These are phyloP conservation scores for Aspidiotus rigidus DNA, from an alignment of 2,888 invertebrate species.

Conservation along the genomic window DNA sequence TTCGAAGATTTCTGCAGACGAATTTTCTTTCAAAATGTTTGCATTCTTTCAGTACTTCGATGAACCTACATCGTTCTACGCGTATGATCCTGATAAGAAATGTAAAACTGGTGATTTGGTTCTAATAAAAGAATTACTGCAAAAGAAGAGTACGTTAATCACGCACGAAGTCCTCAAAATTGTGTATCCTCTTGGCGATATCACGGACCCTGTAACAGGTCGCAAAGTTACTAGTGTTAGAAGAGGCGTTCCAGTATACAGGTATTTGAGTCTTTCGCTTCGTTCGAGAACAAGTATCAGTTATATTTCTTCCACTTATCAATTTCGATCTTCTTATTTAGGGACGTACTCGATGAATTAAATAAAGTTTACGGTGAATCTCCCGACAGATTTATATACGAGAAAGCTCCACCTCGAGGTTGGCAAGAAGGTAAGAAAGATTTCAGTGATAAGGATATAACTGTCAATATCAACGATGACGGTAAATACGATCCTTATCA, in stretches of 20 bases:
- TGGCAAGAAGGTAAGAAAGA: constrained; percentile 74
- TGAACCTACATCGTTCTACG: constrained; percentile 62
- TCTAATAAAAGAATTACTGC: constrained; percentile 61
- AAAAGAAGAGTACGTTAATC: constrained; percentile 64
- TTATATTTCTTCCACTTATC: neutral
- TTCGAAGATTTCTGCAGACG: neutral
- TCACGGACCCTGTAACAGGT: constrained; percentile 75
- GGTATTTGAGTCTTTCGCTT: constrained; percentile 40
- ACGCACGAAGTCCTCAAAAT: constrained; percentile 71
- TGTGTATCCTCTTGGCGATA: constrained; percentile 70
- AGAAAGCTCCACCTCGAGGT: constrained; percentile 67
- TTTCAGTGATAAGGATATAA: constrained; percentile 44
- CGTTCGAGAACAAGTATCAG: neutral
- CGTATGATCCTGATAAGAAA: constrained; percentile 63
- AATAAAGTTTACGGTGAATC: constrained; percentile 61
- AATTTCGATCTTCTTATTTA: constrained; percentile 36
- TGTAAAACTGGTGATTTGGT: constrained; percentile 79
- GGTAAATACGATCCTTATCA: neutral
- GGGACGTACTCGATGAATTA: constrained; percentile 62
- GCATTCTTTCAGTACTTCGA: constrained; percentile 62
- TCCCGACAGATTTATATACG: constrained; percentile 58
- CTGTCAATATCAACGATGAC: neutral
- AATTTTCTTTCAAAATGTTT: constrained; percentile 21
- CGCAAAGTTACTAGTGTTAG: constrained; percentile 58
- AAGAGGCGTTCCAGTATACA: constrained; percentile 51